Conservation (phyloP, 2,113 vertebrate genomes). For the Glareola pratincola region DNA sequence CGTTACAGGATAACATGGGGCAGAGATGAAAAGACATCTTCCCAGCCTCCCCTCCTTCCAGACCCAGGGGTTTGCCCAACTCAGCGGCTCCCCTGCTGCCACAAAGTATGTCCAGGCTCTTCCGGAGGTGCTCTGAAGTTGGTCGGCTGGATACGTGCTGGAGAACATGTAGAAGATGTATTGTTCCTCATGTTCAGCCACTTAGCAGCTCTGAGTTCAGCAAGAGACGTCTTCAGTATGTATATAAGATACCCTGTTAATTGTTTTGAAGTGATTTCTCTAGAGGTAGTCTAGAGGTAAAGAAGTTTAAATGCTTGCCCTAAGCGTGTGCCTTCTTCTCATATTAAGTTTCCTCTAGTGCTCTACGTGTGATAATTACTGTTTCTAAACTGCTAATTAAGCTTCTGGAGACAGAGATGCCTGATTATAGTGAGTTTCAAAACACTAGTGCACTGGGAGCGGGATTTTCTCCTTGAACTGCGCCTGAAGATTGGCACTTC, state of each 20-base stretch:
- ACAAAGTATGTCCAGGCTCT: background rate
- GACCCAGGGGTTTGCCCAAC: background rate
- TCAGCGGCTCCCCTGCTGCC: background rate
- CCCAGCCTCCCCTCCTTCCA: background rate
- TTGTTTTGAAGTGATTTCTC: constrained; percentile 29
- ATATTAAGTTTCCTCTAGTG: background rate
- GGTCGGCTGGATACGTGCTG: background rate
- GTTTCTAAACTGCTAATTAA: constrained; percentile 42
- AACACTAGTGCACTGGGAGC: background rate
- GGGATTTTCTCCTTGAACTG: background rate
- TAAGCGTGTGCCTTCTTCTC: background rate
- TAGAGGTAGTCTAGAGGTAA: background rate
- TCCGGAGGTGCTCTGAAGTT: background rate
- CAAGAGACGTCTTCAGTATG: background rate
- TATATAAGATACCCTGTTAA: background rate
- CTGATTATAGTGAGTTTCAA: constrained; percentile 13
- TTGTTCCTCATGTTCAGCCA: background rate
- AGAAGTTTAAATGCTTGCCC: background rate
- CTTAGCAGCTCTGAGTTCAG: background rate
- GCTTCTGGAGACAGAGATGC: background rate
- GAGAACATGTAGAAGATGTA: background rate
- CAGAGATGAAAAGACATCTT: background rate
- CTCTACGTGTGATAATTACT: background rate
- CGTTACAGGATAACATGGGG: background rate
- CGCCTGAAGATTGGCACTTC: background rate